Percentiles rank a stretch among this genome's conserved stretches.
Evolutionary conservation across 1,140 invertebrate genomes (phyloP).

Genomic region (Reticulitermes speratus): DNA sequence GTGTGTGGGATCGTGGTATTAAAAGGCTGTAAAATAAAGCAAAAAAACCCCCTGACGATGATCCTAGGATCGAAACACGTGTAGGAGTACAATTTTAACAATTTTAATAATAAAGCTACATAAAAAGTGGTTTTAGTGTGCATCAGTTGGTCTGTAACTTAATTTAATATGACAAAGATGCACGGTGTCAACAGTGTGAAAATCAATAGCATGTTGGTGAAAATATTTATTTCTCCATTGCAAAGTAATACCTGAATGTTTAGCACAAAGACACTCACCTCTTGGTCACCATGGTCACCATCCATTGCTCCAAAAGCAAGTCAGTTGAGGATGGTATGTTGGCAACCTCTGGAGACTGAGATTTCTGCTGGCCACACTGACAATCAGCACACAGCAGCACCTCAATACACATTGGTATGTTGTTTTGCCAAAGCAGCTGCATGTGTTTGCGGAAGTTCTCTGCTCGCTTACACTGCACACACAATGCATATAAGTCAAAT

Average conservation of each 20-base stretch:
- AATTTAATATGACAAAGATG: no score
- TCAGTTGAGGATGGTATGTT: conserved; percentile 52
- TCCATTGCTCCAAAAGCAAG: conserved; percentile 74
- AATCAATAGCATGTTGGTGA: background rate
- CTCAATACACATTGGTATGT: conserved; percentile 68
- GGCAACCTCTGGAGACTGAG: conserved; percentile 49
- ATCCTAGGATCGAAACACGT: no score
- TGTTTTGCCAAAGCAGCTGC: conserved; percentile 56
- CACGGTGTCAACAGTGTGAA: no score
- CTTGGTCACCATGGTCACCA: conserved; percentile 60
- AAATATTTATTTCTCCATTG: background rate
- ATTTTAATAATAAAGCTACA: no score
- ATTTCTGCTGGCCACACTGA: conserved; percentile 56
- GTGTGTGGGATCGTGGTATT: no score
- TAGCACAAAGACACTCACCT: conserved; percentile 51
- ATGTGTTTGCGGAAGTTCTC: conserved; percentile 55
- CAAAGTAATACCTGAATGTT: background rate
- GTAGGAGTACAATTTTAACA: no score
- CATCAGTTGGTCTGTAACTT: no score
- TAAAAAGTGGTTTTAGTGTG: no score
- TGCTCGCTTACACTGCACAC: conserved; percentile 53
- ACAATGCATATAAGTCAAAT: background rate
- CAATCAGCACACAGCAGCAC: conserved; percentile 69
- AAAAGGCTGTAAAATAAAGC: no score
- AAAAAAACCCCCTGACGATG: no score